Evolutionary conservation across 2,888 invertebrate genomes (phyloP).

Genomic region (Drosophila quinaria): DNA sequence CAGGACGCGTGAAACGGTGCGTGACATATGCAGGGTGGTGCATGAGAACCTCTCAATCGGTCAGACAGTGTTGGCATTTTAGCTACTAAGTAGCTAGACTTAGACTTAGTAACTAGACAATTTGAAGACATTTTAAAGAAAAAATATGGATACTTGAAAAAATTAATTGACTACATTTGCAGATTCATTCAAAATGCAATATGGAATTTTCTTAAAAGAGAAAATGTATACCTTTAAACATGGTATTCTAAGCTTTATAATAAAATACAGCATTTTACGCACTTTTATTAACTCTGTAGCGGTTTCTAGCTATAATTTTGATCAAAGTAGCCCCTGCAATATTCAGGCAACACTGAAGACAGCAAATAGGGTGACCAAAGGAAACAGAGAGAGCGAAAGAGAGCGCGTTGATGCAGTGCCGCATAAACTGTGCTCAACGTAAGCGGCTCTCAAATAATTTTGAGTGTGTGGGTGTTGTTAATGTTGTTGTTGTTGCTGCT

Average conservation of each 20-base stretch:
- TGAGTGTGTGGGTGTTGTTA: conserved; percentile 40
- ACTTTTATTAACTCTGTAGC: not conserved
- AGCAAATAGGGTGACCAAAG: conserved; percentile 14
- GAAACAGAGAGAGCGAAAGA: conserved; percentile 2
- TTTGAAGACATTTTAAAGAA: no score
- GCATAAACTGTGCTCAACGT: conserved; percentile 46
- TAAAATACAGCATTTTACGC: no score
- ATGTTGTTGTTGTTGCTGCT: conserved; percentile 29
- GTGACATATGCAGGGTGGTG: conserved; percentile 49
- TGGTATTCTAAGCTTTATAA: no score
- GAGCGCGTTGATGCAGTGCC: conserved; percentile 18
- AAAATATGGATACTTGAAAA: no score
- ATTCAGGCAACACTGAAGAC: not conserved
- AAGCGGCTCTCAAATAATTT: conserved; percentile 29
- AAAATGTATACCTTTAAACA: no score
- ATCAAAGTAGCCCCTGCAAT: not conserved
- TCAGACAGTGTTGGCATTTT: not conserved
- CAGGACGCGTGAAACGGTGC: conserved; percentile 57
- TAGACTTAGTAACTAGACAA: no score
- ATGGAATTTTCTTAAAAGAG: no score
- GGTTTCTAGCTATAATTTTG: not conserved
- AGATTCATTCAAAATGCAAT: no score
- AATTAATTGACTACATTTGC: no score
- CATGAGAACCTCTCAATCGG: conserved; percentile 2
- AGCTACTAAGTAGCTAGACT: not conserved